Base-by-base conservation (phyloP, 92 coral and sea anemone species). In the Palythoa heliodiscus region DNA sequence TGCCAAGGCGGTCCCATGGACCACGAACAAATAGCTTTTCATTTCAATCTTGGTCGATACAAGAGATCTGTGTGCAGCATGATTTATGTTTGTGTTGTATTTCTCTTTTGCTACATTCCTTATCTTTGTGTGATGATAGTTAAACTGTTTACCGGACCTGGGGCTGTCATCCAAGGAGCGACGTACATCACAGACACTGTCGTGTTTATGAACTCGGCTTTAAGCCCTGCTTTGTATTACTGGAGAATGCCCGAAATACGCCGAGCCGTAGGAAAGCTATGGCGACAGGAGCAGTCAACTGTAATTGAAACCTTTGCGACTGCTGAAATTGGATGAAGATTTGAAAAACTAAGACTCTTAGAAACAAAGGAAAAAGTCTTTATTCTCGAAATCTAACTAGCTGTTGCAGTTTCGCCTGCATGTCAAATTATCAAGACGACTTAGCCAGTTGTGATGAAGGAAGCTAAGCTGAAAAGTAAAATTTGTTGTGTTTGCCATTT, bases 91-190 rank as follows among this genome's bases (percentile, higher is more conserved):
- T 80, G 84, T 48, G 60, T 66, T 3, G 74, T 47, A 9, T 80
- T 80, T 80, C 84, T 80, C 12, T 48, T 80, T 13, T 80, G 84
- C 43, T 80, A 80, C 14, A 43, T 66, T 48, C 84, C 84, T 0
- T 80, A 80, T 63, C 74, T 80, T 7, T 80, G 84, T 25, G 84
- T 80, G n/a, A 80, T 80, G 84, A 23, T 80, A 14, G 57, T 29
- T 0, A 80, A 80, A 37, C 43, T 80, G 16, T 66, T 80, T 22
- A 66, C 61, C 8, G 84, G 74, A 29, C n/a, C 48, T 1, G 84
- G 84, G 66, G 60, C 74, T 53, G 84, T 43, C 53, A 66, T 80
- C 72, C 84, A 80, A 24, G 84, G 84, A 2, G 84, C 84, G 19
- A 80, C 84, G 2, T 80, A 80, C 52, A 80, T 67, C 74, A 77